Evolutionary conservation across 2,113 vertebrate genomes (phyloP), one percentile per base, ranked within the genome.

Genomic region (Eulacestoma nigropectus): DNA sequence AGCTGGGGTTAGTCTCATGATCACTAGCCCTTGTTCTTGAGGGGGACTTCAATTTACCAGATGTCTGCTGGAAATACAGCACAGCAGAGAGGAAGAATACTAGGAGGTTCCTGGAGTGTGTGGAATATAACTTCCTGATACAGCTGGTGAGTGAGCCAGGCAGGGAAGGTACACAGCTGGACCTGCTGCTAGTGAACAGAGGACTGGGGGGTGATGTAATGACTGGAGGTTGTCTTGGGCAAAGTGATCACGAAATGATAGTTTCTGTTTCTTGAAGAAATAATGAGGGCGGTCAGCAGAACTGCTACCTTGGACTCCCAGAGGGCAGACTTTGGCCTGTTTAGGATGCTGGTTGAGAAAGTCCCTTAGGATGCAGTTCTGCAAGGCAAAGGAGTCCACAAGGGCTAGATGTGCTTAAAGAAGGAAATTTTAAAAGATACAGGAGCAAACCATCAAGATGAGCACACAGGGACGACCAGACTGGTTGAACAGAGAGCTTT

Each of bases 401-500:
- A 46, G 47, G 18, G 18, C 14, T 55, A 55, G 49, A 47, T 1
- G 1, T 13, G 7, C 30, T n/a, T 19, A 16, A 64, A 37, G 11
- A 53, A n/a, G 10, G 19, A 47, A 84, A 47, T 29, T 33, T 33
- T n/a, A 39, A 55, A 64, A 56, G 30, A 42, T 12, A 42, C 12
- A 35, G n/a, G n/a, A 64, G 41, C 9, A 39, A 41, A 19, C 23
- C n/a, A n/a, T 16, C 49, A 37, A 74, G 69, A 55, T 47, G n/a
- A 47, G 23, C 11, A 55, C 0, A 2, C 9, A 47, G 14, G 32
- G 29, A 41, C 1, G 1, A 64, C 14, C 9, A 29, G 49, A 32
- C 39, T 35, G 41, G 49, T 6, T 46, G 33, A 73, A 53, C 22
- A 53, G 47, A 46, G 27, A 63, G 27, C 14, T 73, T 53, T 53